Evolutionary conservation across 2,797 vertebrate genomes (phyloP), one percentile per base, ranked within the genome.

Genomic region (Enteromius unitaeniatus): DNA sequence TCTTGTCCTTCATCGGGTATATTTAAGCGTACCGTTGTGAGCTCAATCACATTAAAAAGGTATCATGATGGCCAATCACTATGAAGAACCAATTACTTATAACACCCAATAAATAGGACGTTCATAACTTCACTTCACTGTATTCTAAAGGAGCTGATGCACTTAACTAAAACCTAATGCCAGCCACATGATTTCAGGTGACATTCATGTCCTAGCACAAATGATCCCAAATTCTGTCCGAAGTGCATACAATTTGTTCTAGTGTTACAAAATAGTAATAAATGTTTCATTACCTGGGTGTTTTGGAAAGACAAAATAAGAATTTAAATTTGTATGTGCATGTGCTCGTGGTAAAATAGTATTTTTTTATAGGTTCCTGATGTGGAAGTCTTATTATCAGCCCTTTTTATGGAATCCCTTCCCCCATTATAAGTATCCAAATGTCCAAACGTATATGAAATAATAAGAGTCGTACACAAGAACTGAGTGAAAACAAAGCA

Each of bases 401-500:
- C 53, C 68, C 65, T 73, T 70, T 64, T 47, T 47, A 47, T 47
- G 23, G 40, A 31, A 28, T 58, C 6, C 1, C 23, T 58, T 58
- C 49, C 34, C 3, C 47, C 47, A 17, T 53, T 79, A 21, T 45
- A 58, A 3, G 42, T 74, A 64, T 37, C 9, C 45, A 37, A 40
- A 26, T 37, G 28, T 40, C 51, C 23, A 37, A 65, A 67, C n/a
- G 21, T 70, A 7, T 14, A 28, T 14, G 15, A 75, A 31, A 79
- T 51, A 53, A 31, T 80, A 73, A 62, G 67, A 72, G 73, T 10
- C 17, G 40, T 21, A 19, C 3, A 34, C 28, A 67, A 73, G 34
- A 73, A 58, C 21, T 23, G 4, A 26, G 11, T 34, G 23, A 75
- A 82, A 64, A 64, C 58, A 58, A 68, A n/a, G 47, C 34, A 67